A percentile compares a stretch with the other conserved stretches of the same genome.
Evolutionary conservation across 2,797 vertebrate genomes (phyloP).

Genomic region (Poeciliopsis presidionis): DNA sequence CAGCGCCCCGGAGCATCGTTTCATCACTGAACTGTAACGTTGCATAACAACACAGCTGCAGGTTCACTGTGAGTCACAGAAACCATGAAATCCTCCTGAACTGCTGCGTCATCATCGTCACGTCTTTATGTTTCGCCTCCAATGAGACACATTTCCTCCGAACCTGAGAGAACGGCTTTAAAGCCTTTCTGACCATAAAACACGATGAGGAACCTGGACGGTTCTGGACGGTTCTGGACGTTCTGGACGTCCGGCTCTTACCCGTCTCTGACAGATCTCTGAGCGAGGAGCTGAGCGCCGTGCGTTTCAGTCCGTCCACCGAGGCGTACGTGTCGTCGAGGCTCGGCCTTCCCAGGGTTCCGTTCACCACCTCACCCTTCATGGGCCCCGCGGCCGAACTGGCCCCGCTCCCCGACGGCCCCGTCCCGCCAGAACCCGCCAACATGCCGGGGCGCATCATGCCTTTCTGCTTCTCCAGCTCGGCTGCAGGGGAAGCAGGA

Average conservation of each 20-base stretch:
- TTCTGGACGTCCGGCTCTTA: constrained; percentile 36
- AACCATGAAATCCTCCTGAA: not conserved
- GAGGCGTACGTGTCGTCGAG: constrained; percentile 90
- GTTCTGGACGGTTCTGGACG: not conserved
- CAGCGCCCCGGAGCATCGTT: constrained; percentile 2
- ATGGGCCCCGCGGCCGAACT: constrained; percentile 30
- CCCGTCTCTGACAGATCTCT: constrained; percentile 93
- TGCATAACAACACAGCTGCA: constrained; percentile 45
- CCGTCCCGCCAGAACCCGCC: constrained; percentile 36
- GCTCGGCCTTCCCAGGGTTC: constrained; percentile 86
- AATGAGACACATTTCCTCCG: not conserved
- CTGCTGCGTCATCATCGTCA: not conserved
- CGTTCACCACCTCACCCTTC: constrained; percentile 87
- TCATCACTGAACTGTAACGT: constrained; percentile 20
- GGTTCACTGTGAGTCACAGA: constrained; percentile 19
- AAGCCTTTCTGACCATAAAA: not conserved
- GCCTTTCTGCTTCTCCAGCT: constrained; percentile 94
- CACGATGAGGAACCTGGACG: too few species aligned
- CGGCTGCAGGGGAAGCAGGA: constrained; percentile 75
- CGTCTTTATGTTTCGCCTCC: not conserved
- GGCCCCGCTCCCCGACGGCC: constrained; percentile 31
- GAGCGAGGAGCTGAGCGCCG: constrained; percentile 91
- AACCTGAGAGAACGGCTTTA: not conserved
- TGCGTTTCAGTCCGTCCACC: constrained; percentile 90
- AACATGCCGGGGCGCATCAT: constrained; percentile 85